Conservation (phyloP, 2,797 vertebrate species). For the Sebastes umbrosus region DNA sequence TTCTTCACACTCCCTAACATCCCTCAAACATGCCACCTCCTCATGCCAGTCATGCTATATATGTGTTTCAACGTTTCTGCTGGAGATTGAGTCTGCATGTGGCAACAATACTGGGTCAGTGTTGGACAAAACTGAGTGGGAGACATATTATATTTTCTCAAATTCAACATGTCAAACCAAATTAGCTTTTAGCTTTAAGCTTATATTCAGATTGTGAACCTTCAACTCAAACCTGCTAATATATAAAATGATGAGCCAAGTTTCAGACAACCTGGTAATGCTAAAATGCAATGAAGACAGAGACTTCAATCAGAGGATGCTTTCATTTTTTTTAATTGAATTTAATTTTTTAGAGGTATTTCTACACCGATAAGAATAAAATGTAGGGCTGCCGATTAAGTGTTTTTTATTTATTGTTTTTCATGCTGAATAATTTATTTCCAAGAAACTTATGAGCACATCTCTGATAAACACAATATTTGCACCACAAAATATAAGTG, state of each 20-base stretch:
- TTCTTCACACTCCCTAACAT: background rate
- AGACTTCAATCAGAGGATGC: background rate
- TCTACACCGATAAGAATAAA: background rate
- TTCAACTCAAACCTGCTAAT: background rate
- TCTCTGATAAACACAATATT: too few relatives aligned
- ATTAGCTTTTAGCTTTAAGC: background rate
- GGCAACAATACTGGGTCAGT: background rate
- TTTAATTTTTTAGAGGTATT: background rate
- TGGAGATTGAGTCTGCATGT: background rate
- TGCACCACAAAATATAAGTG: too few relatives aligned
- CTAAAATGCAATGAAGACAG: background rate
- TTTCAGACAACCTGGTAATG: background rate
- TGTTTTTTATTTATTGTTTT: too few relatives aligned
- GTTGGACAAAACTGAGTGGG: background rate
- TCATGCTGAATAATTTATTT: too few relatives aligned
- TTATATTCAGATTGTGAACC: background rate
- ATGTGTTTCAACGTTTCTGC: background rate
- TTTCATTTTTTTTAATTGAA: accelerated
- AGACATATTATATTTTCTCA: background rate
- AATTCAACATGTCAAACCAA: background rate
- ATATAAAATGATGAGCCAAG: background rate
- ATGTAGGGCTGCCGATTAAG: background rate
- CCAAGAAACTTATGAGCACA: too few relatives aligned
- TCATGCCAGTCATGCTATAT: background rate
- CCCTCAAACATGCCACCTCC: background rate